phyloP scores from a whole-genome alignment of 2,797 vertebrate genomes.

The Periparus ater region DNA sequence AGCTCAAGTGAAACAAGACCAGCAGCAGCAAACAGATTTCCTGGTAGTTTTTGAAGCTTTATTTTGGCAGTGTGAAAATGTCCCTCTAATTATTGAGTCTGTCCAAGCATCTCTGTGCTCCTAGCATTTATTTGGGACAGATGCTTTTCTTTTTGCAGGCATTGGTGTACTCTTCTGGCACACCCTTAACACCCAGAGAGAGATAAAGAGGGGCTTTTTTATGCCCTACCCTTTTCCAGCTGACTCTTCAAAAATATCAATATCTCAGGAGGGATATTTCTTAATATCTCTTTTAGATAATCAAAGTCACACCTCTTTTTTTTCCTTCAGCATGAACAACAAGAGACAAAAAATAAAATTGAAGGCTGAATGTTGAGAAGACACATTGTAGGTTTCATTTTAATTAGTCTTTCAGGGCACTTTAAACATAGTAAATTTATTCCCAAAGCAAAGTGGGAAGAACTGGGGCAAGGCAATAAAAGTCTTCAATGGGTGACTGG shows the following conservation, averaged over 20 bases:
- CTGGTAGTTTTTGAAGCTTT: not conserved
- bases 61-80: not conserved
- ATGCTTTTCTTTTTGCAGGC: not conserved
- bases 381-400: not conserved
- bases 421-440: not conserved
- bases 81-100: not conserved
- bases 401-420: not conserved
- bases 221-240: not conserved
- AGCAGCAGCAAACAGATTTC: not conserved
- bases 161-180: not conserved
- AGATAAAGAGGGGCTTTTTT: not conserved
- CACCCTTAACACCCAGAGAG: not conserved
- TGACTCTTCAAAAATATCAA: not conserved
- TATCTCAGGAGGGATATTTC: not conserved
- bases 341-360: not conserved
- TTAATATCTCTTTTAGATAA: not conserved
- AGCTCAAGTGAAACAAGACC: not conserved
- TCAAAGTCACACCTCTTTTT: not conserved
- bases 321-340: not conserved
- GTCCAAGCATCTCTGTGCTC: not conserved
- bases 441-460: not conserved
- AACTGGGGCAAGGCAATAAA: not conserved
- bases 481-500: not conserved
- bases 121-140: not conserved
- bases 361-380: not conserved